Evolutionary conservation across 2,797 vertebrate species (phyloP).

Genomic region (Amblyopsis hoosieri): DNA sequence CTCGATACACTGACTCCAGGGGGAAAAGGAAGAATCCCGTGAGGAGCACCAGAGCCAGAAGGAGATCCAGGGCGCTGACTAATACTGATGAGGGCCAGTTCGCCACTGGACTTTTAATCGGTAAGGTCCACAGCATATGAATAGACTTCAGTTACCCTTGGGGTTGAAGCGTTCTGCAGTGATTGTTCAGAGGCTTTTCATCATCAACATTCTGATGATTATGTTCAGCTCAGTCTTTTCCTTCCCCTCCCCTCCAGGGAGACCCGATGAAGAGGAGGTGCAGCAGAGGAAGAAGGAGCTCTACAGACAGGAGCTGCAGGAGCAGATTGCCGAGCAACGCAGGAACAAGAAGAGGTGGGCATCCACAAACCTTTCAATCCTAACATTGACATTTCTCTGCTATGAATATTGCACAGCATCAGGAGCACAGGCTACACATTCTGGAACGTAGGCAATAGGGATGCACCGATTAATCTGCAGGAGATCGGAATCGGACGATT

Average conservation of each 20-base stretch:
- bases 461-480: too few species aligned
- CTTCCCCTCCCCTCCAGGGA: conserved; percentile 63
- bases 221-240: background rate
- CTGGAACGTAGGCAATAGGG: too few species aligned
- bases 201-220: too few species aligned
- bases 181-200: too few species aligned
- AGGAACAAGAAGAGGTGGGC: conserved; percentile 85
- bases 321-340: conserved; percentile 91
- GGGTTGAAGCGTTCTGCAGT: too few species aligned
- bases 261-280: conserved; percentile 65
- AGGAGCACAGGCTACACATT: too few species aligned
- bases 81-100: conserved; percentile 60
- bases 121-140: conserved; percentile 38
- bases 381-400: too few species aligned
- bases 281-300: conserved; percentile 83
- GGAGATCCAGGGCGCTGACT: conserved; percentile 56
- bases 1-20: conserved; percentile 28
- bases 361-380: too few species aligned
- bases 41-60: conserved; percentile 34
- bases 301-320: conserved; percentile 87
- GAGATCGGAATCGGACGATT: too few species aligned
- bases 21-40: conserved; percentile 58
- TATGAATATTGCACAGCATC: too few species aligned
- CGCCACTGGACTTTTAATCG: conserved; percentile 72
- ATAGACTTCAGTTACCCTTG: too few species aligned